Conservation (phyloP, 37 sponge, comb jelly and placozoan species). For the Geodia barretti region DNA sequence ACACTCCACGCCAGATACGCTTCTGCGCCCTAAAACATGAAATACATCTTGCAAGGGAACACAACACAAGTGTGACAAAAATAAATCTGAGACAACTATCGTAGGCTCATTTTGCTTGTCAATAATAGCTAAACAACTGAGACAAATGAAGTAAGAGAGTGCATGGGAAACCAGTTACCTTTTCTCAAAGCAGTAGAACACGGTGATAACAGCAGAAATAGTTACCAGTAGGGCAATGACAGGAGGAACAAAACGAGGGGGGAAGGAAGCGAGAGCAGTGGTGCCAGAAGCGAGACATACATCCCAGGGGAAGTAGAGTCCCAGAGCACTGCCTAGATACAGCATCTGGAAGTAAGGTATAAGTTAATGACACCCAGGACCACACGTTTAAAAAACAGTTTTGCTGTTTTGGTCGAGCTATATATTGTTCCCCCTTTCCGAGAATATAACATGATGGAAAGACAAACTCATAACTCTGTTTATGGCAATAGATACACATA, state of each 20-base stretch:
- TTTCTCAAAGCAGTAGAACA: slow-evolving; percentile 1
- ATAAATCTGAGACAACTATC: background rate
- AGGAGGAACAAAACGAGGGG: slow-evolving; percentile 36
- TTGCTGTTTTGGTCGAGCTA: background rate
- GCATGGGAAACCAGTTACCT: background rate
- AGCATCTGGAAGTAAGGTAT: slow-evolving; percentile 35
- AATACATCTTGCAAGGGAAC: background rate
- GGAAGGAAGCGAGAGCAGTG: slow-evolving; percentile 27
- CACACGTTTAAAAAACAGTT: background rate
- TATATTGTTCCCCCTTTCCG: background rate
- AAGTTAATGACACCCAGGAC: too few species aligned
- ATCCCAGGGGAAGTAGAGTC: slow-evolving; percentile 74
- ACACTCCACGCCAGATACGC: slow-evolving; percentile 50
- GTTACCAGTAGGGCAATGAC: slow-evolving; percentile 16
- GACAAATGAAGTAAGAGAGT: background rate
- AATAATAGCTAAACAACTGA: background rate
- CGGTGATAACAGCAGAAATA: background rate
- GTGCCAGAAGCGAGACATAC: slow-evolving; percentile 49
- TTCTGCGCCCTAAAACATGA: slow-evolving; percentile 1
- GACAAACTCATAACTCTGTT: too few species aligned
- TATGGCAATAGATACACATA: too few species aligned
- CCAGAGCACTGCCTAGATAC: slow-evolving; percentile 42
- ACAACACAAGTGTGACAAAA: background rate
- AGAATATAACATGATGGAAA: background rate
- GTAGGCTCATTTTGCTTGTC: background rate